Conservation (phyloP, 2,888 invertebrate species). For the Cheilosia urbana region DNA sequence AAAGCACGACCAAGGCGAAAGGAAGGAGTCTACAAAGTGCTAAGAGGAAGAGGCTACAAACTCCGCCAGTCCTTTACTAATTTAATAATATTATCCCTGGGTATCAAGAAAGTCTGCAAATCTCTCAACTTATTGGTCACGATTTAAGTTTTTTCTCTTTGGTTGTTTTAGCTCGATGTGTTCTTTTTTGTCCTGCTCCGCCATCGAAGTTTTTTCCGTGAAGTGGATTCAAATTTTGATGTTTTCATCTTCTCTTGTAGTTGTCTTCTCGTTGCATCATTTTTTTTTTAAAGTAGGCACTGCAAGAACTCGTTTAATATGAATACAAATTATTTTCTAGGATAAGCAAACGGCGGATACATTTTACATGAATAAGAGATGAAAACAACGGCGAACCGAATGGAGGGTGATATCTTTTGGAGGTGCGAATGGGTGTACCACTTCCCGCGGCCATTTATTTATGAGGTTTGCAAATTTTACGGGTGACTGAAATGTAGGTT, state of each 20-base stretch:
- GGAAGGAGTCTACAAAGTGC: neutral
- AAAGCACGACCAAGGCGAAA: neutral
- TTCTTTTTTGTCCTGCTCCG: neutral
- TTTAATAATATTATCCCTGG: constrained; percentile 61
- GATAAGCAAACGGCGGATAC: constrained; percentile 46
- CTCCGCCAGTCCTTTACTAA: constrained; percentile 55
- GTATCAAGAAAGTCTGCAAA: constrained; percentile 49
- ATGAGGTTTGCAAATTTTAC: constrained; percentile 42
- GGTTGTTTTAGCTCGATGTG: constrained; percentile 1
- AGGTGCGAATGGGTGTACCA: constrained; percentile 22
- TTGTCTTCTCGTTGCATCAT: neutral
- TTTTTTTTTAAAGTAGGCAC: neutral
- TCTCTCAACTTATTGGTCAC: constrained; percentile 53
- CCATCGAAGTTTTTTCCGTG: neutral
- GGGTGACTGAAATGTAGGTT: constrained; percentile 42
- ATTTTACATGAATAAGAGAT: constrained; percentile 43
- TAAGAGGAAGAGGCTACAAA: constrained; percentile 14
- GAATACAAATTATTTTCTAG: constrained; percentile 34
- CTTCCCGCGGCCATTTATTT: constrained; percentile 48
- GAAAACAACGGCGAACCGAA: constrained; percentile 3
- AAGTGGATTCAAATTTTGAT: constrained; percentile 40
- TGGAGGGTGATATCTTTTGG: neutral
- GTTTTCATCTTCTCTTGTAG: neutral
- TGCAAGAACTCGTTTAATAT: constrained; percentile 41
- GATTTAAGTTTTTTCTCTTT: constrained; percentile 33